Conservation (phyloP, 2,113 vertebrate genomes). For the Misgurnus anguillicaudatus region DNA sequence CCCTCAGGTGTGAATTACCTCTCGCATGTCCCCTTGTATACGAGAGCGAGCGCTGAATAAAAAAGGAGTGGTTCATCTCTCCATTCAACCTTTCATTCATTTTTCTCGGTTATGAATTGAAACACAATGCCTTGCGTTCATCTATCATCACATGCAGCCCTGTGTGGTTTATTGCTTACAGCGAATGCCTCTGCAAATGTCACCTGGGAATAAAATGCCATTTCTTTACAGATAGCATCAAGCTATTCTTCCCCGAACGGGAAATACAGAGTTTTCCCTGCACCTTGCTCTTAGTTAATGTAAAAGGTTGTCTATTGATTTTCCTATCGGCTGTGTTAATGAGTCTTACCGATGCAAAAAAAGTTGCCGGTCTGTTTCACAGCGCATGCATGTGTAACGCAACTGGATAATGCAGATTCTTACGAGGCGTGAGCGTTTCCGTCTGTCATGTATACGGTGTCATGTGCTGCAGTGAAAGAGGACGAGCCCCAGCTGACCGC, state of each 20-base stretch:
- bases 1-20: conserved; percentile 30
- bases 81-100: conserved; percentile 71
- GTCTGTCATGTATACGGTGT: conserved; percentile 38
- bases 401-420: neutral
- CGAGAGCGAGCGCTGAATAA: neutral
- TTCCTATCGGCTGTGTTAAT: neutral
- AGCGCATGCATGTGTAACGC: neutral
- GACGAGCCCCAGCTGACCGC: conserved; percentile 62
- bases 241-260: neutral
- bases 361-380: neutral
- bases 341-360: neutral
- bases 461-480: conserved; percentile 69
- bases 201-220: conserved; percentile 24
- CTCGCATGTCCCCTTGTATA: neutral
- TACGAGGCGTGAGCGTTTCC: conserved; percentile 19
- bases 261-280: neutral
- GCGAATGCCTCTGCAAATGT: conserved; percentile 19
- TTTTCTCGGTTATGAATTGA: neutral
- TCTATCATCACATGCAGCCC: conserved; percentile 42
- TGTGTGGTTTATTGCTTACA: conserved; percentile 6
- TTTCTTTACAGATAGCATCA: conserved; percentile 18
- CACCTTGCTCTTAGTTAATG: neutral
- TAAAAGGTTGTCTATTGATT: conserved; percentile 7
- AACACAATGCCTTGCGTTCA: conserved; percentile 24
- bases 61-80: conserved; percentile 59